Evolutionary conservation across 1,140 invertebrate species (phyloP), one percentile per base, ranked within the genome.

Genomic region (Panagrolaimus sp.): DNA sequence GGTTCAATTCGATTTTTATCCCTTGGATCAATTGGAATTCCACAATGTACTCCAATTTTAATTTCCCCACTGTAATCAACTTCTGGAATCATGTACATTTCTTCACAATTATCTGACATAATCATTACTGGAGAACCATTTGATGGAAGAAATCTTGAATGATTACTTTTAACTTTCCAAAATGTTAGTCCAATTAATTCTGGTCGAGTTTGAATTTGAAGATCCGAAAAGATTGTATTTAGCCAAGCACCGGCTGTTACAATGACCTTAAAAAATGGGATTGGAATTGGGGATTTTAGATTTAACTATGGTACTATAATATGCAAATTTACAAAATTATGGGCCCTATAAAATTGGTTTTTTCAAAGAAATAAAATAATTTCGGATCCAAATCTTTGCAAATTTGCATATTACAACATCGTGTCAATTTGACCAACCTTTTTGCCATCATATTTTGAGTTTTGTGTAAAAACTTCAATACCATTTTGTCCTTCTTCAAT

Each of bases 241-340:
- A 78, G 67, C 76, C 76, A 78, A 9, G 58, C 71, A 26, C 76
- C 76, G 4, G 74, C 65, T 24, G 76, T 76, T 14, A 78, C 76
- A 26, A 78, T 43, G 15, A 21, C 10, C n/a, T 46, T n/a, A 44
- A 63, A 46, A 46, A 46, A 10, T 10, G n/a, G 45, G 9, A 46
- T 46, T 46, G n/a, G n/a, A n/a, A 46, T 9, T 46, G 9, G 45
- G n/a, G 9, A 10, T 9, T 46, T 10, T 10, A 46, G 45, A n/a
- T n/a, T 46, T 46, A 46, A 7, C 28, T 26, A 26, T 9, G 62
- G 7, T n/a, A n/a, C n/a, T n/a, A n/a, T n/a, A n/a, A n/a, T n/a
- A n/a, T n/a, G n/a, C n/a, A n/a, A n/a, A n/a, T n/a, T n/a, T n/a
- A n/a, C n/a, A n/a, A n/a, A n/a, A n/a, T n/a, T n/a, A n/a, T n/a